Evolutionary conservation across 2,113 vertebrate genomes (phyloP).

Genomic region (Gopherus evgoodei): DNA sequence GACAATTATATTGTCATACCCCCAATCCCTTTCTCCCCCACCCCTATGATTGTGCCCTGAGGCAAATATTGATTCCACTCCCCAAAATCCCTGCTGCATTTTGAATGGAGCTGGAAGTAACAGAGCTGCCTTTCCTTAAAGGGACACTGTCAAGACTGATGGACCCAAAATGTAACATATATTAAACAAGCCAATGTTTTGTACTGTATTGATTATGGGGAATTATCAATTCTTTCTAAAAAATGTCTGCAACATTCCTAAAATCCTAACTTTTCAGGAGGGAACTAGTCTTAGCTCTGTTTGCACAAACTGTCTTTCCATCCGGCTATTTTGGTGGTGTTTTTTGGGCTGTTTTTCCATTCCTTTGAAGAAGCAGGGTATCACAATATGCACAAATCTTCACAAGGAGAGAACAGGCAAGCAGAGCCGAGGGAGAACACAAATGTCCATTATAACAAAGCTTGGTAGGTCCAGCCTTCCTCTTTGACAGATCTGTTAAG

Average conservation of each 20-base stretch:
- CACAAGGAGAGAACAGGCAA: background rate
- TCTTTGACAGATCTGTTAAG: background rate
- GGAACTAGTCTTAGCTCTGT: background rate
- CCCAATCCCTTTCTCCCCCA: accelerated
- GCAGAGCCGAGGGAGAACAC: background rate
- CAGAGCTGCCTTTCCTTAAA: background rate
- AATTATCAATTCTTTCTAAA: background rate
- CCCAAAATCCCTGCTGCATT: background rate
- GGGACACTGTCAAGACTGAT: background rate
- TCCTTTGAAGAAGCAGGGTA: background rate
- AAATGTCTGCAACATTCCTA: background rate
- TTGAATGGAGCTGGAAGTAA: background rate
- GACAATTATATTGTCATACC: accelerated
- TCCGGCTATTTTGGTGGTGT: background rate
- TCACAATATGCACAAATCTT: background rate
- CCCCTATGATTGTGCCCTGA: background rate
- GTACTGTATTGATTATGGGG: background rate
- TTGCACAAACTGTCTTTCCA: background rate
- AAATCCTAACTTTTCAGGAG: background rate
- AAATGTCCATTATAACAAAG: background rate
- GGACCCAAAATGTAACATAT: background rate
- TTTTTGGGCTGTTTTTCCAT: background rate
- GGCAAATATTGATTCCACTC: background rate
- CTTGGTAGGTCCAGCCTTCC: background rate
- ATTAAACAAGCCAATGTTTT: background rate